Conservation (phyloP, 2,113 vertebrate genomes). For the Nothocercus julius region DNA sequence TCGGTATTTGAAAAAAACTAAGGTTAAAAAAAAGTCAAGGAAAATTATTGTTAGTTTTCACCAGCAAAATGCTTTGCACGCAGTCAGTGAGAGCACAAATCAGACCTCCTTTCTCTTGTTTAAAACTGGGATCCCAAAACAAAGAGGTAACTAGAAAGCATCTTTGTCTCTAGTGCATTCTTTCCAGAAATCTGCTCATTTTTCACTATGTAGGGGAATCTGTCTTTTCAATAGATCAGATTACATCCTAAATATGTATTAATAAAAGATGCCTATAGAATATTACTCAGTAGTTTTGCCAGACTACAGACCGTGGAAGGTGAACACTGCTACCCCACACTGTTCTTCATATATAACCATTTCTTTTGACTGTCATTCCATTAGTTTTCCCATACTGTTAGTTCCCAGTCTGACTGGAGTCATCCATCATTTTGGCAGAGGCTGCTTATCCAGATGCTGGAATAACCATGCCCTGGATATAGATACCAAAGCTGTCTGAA, state of each 20-base stretch:
- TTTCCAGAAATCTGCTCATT: background rate
- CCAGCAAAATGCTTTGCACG: background rate
- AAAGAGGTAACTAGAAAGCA: background rate
- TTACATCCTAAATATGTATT: background rate
- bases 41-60: background rate
- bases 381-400: fast-evolving
- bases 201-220: background rate
- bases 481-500: background rate
- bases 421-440: background rate
- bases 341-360: background rate
- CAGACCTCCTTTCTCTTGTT: background rate
- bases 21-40: background rate
- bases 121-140: background rate
- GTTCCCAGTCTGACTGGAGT: background rate
- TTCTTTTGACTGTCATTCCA: background rate
- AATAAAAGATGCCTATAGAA: background rate
- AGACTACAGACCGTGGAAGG: background rate
- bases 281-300: background rate
- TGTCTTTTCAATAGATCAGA: background rate
- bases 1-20: background rate
- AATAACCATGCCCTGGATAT: background rate
- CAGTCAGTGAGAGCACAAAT: background rate
- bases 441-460: background rate
- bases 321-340: background rate
- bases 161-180: background rate